Conservation (phyloP, 2,888 invertebrate genomes). For the Calameuta pallipes region DNA sequence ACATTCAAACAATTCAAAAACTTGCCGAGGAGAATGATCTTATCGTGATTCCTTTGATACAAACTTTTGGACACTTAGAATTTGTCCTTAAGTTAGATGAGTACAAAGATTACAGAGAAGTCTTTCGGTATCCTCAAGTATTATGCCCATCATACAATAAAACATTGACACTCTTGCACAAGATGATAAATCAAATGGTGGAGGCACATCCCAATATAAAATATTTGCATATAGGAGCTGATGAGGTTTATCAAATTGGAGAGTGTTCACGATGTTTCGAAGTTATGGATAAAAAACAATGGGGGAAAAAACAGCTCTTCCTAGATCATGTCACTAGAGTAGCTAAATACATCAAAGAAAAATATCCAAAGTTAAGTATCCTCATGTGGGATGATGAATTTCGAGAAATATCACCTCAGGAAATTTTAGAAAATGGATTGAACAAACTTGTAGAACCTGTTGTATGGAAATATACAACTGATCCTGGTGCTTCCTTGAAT, state of each 20-base stretch:
- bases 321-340: constrained; percentile 73
- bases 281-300: constrained; percentile 58
- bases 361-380: constrained; percentile 69
- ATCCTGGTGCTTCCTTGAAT: constrained; percentile 62
- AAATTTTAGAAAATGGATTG: constrained; percentile 66
- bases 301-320: constrained; percentile 72
- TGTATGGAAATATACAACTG: constrained; percentile 76
- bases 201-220: constrained; percentile 69
- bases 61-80: constrained; percentile 89
- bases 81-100: constrained; percentile 79
- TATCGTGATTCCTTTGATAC: constrained; percentile 83
- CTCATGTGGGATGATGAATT: constrained; percentile 90
- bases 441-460: constrained; percentile 74
- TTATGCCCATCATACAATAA: constrained; percentile 77
- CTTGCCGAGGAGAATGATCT: constrained; percentile 72
- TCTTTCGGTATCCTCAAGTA: constrained; percentile 71
- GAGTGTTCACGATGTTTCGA: constrained; percentile 71
- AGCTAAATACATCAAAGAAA: constrained; percentile 66
- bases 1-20: constrained; percentile 68
- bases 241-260: constrained; percentile 83
- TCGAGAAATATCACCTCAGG: constrained; percentile 68
- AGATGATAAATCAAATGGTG: constrained; percentile 80
- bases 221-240: constrained; percentile 82
- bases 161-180: constrained; percentile 70
- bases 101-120: constrained; percentile 77